Base-by-base conservation (phyloP, 2,797 vertebrate species). In the Chaunax sp. region DNA sequence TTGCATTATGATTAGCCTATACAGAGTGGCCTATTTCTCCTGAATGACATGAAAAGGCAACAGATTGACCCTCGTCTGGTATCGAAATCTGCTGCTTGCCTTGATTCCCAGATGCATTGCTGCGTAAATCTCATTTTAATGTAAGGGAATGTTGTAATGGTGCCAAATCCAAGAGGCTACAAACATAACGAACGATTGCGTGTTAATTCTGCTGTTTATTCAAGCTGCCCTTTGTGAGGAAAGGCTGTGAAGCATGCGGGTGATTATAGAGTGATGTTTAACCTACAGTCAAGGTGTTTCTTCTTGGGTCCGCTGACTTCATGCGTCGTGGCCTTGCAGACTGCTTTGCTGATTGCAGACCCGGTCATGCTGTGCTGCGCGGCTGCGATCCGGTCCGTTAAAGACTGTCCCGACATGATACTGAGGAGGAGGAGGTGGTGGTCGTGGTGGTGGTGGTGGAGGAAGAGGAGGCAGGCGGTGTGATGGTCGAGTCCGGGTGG, bases 361-460 rank as follows among this genome's bases (percentile, higher is more conserved):
- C 96, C 96, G 83, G 96, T 97, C 92, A 96, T 93, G 51, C 95
- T 96, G 95, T 96, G 95, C 89, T 96, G 95, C 54, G 95, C 95
- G 64, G 95, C 95, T 41, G 95, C 90, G 90, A 96, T 95, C 85
- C 95, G 94, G 90, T 96, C 95, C 25, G 95, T 96, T 86, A 96
- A 93, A 59, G 94, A 95, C 90, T 96, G 95, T 44, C 95, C 95
- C 79, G 95, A 96, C 95, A 96, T 96, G 96, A 94, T 87, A 62
- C 78, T 57, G 78, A 62, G 57, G 66, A 74, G 49, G 72, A 45
- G 47, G 79, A 19, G 72, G 75, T 9, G 69, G 46, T 2, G 63
- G 59, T 13, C 44, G 75, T 14, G 55, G 43, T 19, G 60, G 49
- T 13, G 56, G 56, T 4, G 61, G 64, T 1, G 51, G 55, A 2